Conservation (phyloP, 2,797 vertebrate genomes). For the Varecia variegata region DNA sequence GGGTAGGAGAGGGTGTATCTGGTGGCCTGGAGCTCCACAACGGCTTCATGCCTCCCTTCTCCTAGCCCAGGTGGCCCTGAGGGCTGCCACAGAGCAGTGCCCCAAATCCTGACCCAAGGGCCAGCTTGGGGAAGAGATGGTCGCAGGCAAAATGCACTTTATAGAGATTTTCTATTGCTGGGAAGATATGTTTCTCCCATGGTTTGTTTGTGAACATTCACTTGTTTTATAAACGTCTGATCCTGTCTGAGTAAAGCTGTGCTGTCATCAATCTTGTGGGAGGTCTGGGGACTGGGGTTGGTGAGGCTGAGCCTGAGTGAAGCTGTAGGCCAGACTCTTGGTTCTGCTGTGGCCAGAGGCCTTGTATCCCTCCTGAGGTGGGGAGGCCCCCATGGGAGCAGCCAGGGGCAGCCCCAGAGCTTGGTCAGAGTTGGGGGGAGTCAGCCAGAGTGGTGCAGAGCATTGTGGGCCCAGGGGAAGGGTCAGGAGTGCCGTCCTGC, state of each 20-base stretch:
- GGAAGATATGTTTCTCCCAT: conserved; percentile 74
- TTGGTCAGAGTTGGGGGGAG: background rate
- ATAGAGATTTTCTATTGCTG: conserved; percentile 71
- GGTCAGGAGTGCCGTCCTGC: background rate
- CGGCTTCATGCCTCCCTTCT: background rate
- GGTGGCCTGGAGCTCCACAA: background rate
- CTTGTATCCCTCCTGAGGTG: background rate
- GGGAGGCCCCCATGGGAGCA: background rate
- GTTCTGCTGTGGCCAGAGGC: background rate
- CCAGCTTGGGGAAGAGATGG: conserved; percentile 46
- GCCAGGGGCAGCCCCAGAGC: background rate
- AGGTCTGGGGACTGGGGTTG: background rate
- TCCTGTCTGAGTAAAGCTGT: conserved; percentile 55
- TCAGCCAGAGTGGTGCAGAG: background rate
- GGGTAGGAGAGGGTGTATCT: background rate
- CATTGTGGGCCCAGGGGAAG: background rate
- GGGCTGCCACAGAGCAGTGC: conserved; percentile 56
- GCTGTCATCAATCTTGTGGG: conserved; percentile 21
- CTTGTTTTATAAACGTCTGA: conserved; percentile 82
- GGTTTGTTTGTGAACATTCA: conserved; percentile 80
- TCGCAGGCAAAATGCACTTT: conserved; percentile 77
- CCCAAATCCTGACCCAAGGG: background rate
- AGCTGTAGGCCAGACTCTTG: background rate
- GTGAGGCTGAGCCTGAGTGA: background rate
- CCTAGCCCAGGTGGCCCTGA: background rate